These are phyloP conservation scores for Bedellia somnulentella DNA, from an alignment of 2,888 invertebrate species.

Conservation along the genomic window DNA sequence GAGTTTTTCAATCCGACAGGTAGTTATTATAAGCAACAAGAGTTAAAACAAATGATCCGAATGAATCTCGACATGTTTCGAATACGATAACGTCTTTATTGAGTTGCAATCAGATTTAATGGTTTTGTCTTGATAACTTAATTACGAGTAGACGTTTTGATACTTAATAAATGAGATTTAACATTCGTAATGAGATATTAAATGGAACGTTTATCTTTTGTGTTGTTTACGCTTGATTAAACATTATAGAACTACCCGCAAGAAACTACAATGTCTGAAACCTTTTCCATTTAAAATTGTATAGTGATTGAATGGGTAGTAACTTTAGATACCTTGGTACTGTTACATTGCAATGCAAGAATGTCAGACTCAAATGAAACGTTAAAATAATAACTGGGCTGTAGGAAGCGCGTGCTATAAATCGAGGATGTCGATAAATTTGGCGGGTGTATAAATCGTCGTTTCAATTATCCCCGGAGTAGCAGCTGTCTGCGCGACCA, in stretches of 20 bases:
- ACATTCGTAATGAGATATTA: neutral
- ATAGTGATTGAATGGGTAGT: too few species aligned
- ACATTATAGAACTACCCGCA: too few species aligned
- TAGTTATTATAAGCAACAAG: constrained; percentile 1
- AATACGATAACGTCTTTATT: constrained; percentile 11
- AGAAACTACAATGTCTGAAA: too few species aligned
- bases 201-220: too few species aligned
- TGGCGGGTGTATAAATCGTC: constrained; percentile 52
- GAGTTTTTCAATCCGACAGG: neutral
- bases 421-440: constrained; percentile 51
- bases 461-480: constrained; percentile 52
- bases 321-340: too few species aligned
- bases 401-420: constrained; percentile 27
- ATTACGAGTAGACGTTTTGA: constrained; percentile 18
- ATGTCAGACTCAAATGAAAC: constrained; percentile 16
- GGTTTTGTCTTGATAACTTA: constrained; percentile 19
- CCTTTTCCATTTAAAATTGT: too few species aligned
- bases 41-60: constrained; percentile 1
- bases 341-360: constrained; percentile 12
- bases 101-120: constrained; percentile 17
- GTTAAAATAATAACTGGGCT: constrained; percentile 17
- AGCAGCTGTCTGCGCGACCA: constrained; percentile 43
- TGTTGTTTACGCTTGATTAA: too few species aligned
- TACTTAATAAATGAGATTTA: constrained; percentile 2
- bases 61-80: neutral